Base-by-base conservation (phyloP, 2,797 vertebrate genomes). In the Phrynocephalus vlangalii region DNA sequence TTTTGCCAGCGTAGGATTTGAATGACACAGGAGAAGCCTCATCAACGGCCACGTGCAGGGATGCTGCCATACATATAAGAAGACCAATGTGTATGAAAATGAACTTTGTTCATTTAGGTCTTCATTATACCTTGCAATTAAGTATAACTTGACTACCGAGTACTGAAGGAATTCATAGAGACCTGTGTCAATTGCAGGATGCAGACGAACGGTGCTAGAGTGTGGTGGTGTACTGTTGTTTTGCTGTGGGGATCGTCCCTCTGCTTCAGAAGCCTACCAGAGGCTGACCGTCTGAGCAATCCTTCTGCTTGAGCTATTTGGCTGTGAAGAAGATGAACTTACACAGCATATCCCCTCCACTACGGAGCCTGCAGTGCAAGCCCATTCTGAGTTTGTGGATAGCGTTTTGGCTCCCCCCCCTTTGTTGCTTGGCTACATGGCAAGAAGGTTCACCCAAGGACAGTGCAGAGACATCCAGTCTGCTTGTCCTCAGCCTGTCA, bases 371-470 rank as follows among this genome's bases (percentile, higher is more conserved):
- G 60, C 70, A 60, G 71, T 81, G 70, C 56, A 66, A 60, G 22
- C 79, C 76, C 84, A 76, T 66, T 18, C 66, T 52, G 26, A 18
- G 83, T 71, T 88, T 82, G 80, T 71, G 77, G 88, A 83, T 70
- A 56, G 26, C 38, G 66, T 85, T 85, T 83, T 89, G 60, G 16
- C 18, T 63, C 4, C 18, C 18, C 3, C 18, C 18, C 4, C 9
- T 63, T 73, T 24, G 68, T 89, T 87, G 30, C 77, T 79, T 44
- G 22, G 38, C 63, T 68, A 72, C 33, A 8, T 72, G 15, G 9
- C 11, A 68, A 24, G n/a, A 72, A 52, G 11, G 81, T 72, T 89
- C 85, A 84, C 68, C 38, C 13, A 24, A 56, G 85, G 75, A 86
- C 82, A 79, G 68, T 66, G 38, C 52, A 75, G 56, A 73, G 77